phyloP scores from a whole-genome alignment of 2,113 vertebrate species.

The Nannobrachium achirus region DNA sequence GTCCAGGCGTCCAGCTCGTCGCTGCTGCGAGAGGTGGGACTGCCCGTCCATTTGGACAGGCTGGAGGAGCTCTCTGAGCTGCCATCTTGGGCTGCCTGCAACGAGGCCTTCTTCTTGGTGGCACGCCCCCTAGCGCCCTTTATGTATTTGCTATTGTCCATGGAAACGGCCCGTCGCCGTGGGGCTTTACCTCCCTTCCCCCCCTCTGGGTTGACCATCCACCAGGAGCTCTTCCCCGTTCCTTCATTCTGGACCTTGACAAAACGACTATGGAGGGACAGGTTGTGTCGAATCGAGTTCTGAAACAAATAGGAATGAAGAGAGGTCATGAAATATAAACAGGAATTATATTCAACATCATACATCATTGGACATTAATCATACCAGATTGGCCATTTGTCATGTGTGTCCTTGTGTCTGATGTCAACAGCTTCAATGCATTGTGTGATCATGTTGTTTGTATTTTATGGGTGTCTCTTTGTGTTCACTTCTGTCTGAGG shows the following conservation, averaged over 20 bases:
- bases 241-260: constrained; percentile 98
- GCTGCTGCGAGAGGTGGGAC: constrained; percentile 94
- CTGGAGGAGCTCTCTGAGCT: constrained; percentile 88
- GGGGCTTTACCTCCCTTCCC: constrained; percentile 96
- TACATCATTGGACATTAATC: too few species aligned
- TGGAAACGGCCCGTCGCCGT: constrained; percentile 92
- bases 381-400: too few species aligned
- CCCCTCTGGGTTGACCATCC: constrained; percentile 97
- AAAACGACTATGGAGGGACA: constrained; percentile 97
- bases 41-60: constrained; percentile 94
- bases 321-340: too few species aligned
- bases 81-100: constrained; percentile 87
- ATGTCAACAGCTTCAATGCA: too few species aligned
- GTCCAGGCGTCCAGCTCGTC: constrained; percentile 97
- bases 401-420: too few species aligned
- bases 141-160: constrained; percentile 98
- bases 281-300: constrained; percentile 98
- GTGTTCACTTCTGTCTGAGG: too few species aligned
- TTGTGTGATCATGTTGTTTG: too few species aligned
- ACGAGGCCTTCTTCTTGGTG: constrained; percentile 94
- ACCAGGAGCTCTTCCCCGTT: constrained; percentile 98
- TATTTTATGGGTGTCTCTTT: too few species aligned
- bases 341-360: too few species aligned
- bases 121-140: constrained; percentile 92
- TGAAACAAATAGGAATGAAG: constrained; percentile 71